phyloP scores from a whole-genome alignment of 1,140 invertebrate species.

The Scaptodrosophila lebanonensis region DNA sequence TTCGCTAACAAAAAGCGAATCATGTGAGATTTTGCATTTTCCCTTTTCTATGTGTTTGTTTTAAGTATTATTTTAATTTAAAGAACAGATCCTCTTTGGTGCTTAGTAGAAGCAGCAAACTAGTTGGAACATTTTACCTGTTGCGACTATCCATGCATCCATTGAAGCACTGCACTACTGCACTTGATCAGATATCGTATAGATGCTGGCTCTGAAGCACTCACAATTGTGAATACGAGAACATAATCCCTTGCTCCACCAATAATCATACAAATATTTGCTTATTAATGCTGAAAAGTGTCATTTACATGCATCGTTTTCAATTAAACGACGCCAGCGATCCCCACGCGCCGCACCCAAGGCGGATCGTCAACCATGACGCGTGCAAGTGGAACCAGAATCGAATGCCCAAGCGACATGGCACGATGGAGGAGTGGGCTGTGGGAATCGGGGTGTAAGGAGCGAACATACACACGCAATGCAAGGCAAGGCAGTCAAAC shows the following conservation, averaged over 20 bases:
- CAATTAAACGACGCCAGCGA: slow-evolving; percentile 72
- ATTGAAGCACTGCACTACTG: slow-evolving; percentile 14
- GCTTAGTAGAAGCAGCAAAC: slow-evolving; percentile 25
- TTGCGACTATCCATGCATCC: slow-evolving; percentile 5
- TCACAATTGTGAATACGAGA: slow-evolving; percentile 39
- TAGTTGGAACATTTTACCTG: slow-evolving; percentile 37
- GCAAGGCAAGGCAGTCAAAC: too few species aligned
- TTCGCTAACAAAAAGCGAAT: too few species aligned
- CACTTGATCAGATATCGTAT: slow-evolving; percentile 32
- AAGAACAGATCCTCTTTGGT: too few species aligned
- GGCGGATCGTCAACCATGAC: slow-evolving; percentile 23
- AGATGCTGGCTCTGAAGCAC: slow-evolving; percentile 34
- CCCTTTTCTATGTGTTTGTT: too few species aligned
- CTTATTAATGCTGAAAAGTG: slow-evolving; percentile 76
- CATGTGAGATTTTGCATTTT: too few species aligned
- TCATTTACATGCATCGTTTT: slow-evolving; percentile 76
- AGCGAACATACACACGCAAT: slow-evolving; percentile 51
- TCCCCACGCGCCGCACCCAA: slow-evolving; percentile 43
- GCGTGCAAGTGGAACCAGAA: slow-evolving; percentile 27
- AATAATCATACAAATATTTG: slow-evolving; percentile 76
- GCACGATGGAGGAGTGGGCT: slow-evolving; percentile 4
- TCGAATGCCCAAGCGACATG: slow-evolving; percentile 2
- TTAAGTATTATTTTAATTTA: too few species aligned
- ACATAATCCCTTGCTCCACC: slow-evolving; percentile 64
- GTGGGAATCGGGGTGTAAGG: slow-evolving; percentile 8